phyloP scores from a whole-genome alignment of 1,140 invertebrate species.

The Ceratosolen fusciceps region DNA sequence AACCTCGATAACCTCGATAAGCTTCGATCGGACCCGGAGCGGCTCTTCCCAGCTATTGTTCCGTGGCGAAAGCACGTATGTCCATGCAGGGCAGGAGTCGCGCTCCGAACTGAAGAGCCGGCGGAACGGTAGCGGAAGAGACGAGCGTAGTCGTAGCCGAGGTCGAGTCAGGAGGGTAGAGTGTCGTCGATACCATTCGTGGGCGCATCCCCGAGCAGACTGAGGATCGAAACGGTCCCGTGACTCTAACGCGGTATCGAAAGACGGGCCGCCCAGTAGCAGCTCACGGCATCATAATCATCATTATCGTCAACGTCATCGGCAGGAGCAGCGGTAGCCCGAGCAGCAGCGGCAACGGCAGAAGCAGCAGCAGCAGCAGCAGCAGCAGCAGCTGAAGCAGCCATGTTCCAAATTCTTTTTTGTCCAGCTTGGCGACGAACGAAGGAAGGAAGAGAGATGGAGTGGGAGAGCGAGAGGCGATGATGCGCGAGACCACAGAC shows the following conservation, averaged over 20 bases:
- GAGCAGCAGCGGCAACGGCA: too few species aligned
- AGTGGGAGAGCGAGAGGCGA: neutral
- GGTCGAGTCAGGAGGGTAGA: neutral
- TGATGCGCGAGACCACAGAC: neutral
- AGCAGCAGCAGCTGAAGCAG: neutral
- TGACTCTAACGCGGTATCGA: conserved; percentile 49
- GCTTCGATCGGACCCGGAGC: too few species aligned
- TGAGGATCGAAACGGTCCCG: conserved; percentile 52
- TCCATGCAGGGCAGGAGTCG: neutral
- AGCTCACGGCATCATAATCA: too few species aligned
- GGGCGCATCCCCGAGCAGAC: conserved; percentile 61
- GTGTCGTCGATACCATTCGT: conserved; percentile 49
- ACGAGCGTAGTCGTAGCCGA: neutral
- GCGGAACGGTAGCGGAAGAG: too few species aligned
- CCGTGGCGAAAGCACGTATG: too few species aligned
- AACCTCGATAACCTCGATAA: too few species aligned
- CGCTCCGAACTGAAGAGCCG: too few species aligned
- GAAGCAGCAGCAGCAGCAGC: too few species aligned
- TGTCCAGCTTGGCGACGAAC: conserved; percentile 54
- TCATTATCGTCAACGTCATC: too few species aligned
- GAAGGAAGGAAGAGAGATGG: neutral
- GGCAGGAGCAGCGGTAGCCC: too few species aligned
- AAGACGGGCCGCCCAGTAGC: conserved; percentile 51
- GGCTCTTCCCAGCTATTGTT: too few species aligned
- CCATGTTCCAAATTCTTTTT: conserved; percentile 56